These are phyloP conservation scores for Hypanus sabinus DNA, from an alignment of 2,113 vertebrate genomes.

Conservation along the genomic window DNA sequence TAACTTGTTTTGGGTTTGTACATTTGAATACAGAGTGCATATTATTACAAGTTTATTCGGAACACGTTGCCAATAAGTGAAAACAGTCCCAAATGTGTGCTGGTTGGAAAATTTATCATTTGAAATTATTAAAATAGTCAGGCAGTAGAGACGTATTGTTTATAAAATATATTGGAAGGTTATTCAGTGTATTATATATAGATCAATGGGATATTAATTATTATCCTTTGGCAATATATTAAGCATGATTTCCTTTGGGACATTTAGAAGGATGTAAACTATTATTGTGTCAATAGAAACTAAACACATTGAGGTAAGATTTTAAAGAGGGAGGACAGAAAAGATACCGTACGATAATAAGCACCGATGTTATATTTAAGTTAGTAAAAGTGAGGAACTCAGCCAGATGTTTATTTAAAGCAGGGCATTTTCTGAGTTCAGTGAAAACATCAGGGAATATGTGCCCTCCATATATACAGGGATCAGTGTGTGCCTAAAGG, in stretches of 20 bases:
- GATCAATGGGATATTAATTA: slow-evolving; percentile 28
- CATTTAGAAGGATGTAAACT: slow-evolving; percentile 10
- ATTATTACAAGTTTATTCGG: background rate
- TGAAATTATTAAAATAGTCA: background rate
- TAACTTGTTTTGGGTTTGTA: background rate
- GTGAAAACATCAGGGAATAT: background rate
- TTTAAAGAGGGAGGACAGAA: background rate
- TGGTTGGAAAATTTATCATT: background rate
- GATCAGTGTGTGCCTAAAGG: too few relatives aligned
- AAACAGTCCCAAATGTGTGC: background rate
- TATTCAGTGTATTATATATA: background rate
- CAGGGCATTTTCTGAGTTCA: background rate
- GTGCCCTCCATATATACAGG: background rate
- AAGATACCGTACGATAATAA: background rate
- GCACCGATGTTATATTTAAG: background rate
- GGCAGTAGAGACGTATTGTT: background rate
- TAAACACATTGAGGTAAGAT: background rate
- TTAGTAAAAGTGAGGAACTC: background rate
- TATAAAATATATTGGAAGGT: slow-evolving; percentile 26
- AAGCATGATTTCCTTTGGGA: slow-evolving; percentile 26
- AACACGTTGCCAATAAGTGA: background rate
- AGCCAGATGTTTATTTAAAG: slow-evolving; percentile 3
- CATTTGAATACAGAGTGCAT: too few relatives aligned
- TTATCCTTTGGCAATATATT: slow-evolving; percentile 2
- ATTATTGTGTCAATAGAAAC: slow-evolving; percentile 26